Evolutionary conservation across 2,113 vertebrate genomes (phyloP).

Genomic region (Bujurquina vittata): DNA sequence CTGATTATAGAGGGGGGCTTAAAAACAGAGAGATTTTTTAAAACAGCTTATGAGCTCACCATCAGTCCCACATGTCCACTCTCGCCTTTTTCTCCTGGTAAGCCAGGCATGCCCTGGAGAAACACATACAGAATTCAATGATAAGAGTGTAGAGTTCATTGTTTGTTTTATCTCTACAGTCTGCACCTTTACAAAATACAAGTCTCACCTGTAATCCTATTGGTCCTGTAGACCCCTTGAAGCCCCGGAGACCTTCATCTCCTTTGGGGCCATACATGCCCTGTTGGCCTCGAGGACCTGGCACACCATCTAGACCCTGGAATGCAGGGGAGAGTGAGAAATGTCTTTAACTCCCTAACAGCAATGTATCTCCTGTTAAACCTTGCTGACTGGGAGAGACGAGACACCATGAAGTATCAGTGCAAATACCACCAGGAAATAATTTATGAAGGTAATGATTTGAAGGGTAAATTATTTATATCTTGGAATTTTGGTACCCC

Average conservation of each 20-base stretch:
- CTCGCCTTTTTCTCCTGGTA: conserved; percentile 82
- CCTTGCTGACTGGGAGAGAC: not conserved
- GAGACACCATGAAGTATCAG: not conserved
- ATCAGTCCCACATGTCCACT: conserved; percentile 77
- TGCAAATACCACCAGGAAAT: not conserved
- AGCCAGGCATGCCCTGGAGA: conserved; percentile 80
- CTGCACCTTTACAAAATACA: not conserved
- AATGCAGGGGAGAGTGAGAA: conserved; percentile 69
- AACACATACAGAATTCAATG: conserved; percentile 6
- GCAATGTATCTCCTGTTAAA: not conserved
- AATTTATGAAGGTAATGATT: conserved; percentile 1
- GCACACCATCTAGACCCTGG: conserved; percentile 80
- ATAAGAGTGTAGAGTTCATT: not conserved
- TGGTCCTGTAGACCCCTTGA: conserved; percentile 80
- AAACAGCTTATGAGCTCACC: conserved; percentile 56
- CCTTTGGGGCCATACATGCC: conserved; percentile 85
- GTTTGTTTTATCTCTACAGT: not conserved
- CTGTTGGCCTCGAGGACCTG: conserved; percentile 80
- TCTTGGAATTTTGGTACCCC: not conserved
- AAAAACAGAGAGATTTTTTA: not conserved
- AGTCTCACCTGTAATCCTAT: conserved; percentile 79
- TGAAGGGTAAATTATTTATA: not conserved
- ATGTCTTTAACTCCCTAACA: not conserved
- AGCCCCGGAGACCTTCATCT: conserved; percentile 82
- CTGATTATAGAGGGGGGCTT: not conserved